Base-by-base conservation (phyloP, 2,888 invertebrate genomes). In the Pyrocoelia pectoralis region DNA sequence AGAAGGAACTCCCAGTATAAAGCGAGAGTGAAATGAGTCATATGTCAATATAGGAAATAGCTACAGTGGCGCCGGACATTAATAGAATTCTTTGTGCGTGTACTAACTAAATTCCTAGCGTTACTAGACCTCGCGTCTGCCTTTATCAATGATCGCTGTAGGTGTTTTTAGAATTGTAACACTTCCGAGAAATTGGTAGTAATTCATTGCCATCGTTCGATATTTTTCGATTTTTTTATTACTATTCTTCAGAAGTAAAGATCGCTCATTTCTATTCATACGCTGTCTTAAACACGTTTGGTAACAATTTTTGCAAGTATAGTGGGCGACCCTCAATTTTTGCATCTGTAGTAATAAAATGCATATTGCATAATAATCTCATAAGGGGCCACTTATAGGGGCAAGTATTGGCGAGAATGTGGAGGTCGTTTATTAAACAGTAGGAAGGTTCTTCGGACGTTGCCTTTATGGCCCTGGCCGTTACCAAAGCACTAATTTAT, bases 381-480 rank as follows among this genome's bases (percentile, higher is more conserved):
- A 41, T 51, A 48, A 46, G 60, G 56, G 65, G 65, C 60, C 65
- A 24, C 50, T 61, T 56, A 53, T 64, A 56, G 65, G 65, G 60
- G 60, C 57, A 65, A 55, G 15, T 64, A 49, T 60, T 64, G 58
- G 64, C 61, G 60, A 52, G 69, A 69, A 67, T 66, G 61, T 66
- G 61, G 65, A 67, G 69, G 66, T 65, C 60, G 62, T 56, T 50
- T 18, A 28, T 62, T 62, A 67, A 61, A 57, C 59, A 64, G 59
- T 55, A 43, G 64, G 61, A 66, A 67, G 66, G 67, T 70, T 68
- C 41, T 59, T 67, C 65, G 70, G 68, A 56, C 67, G 66, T 68
- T 68, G 69, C 63, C 67, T 63, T 61, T 57, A 60, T 58, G 70
- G 53, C 70, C 68, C 68, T 70, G 69, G 68, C 65, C 69, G 66